Evolutionary conservation across 1,140 invertebrate species (phyloP).

Genomic region (Drosophila rufa): DNA sequence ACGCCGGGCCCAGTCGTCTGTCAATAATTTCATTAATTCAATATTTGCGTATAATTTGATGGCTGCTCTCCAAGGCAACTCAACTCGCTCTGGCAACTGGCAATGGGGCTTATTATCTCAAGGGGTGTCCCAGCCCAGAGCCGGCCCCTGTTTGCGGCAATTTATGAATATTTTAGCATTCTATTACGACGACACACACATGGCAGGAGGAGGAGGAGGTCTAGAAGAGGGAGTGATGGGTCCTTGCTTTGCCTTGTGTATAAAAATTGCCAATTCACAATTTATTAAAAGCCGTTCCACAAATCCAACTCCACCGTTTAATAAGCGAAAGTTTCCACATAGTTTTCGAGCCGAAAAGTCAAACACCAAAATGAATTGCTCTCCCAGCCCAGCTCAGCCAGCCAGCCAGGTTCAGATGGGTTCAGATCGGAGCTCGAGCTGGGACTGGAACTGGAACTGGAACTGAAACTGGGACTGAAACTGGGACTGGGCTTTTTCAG

Average conservation of each 20-base stretch:
- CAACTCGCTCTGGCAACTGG: not conserved
- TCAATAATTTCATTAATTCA: constrained; percentile 79
- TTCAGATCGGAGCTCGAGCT: not conserved
- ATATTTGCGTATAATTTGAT: constrained; percentile 73
- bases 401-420: constrained; percentile 5
- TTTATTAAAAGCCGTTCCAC: constrained; percentile 32
- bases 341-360: constrained; percentile 36
- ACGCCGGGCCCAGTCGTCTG: constrained; percentile 56
- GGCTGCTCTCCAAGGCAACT: constrained; percentile 49
- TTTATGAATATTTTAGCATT: constrained; percentile 76
- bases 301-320: constrained; percentile 30
- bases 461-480: too few species aligned
- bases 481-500: not conserved
- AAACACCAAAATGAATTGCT: constrained; percentile 35
- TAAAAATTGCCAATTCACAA: constrained; percentile 52
- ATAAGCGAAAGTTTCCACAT: constrained; percentile 47
- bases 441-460: too few species aligned
- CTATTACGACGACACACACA: constrained; percentile 37
- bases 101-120: constrained; percentile 61
- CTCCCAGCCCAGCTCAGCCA: not conserved
- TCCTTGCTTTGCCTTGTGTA: constrained; percentile 12
- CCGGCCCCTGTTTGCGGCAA: constrained; percentile 25
- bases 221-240: not conserved
- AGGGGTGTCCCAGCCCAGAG: constrained; percentile 7
- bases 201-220: not conserved